Base-by-base conservation (phyloP, 2,797 vertebrate genomes). In the Microctenopoma lineatum region DNA sequence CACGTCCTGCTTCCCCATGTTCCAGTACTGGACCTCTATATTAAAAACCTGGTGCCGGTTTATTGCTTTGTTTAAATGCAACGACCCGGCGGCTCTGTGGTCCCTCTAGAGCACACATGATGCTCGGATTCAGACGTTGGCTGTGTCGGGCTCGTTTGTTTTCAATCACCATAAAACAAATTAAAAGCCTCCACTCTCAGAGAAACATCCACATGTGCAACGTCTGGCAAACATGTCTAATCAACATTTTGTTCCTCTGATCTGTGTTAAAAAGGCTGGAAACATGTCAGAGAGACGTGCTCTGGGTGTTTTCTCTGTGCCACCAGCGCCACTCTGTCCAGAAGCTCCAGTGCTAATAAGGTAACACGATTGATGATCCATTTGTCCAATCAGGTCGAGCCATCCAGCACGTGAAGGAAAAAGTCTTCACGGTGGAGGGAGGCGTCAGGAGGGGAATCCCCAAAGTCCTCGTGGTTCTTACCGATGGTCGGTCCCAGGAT, bases 401-500 rank as follows among this genome's bases (percentile, higher is more conserved):
- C 45, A 98, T 99, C 84, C 95, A 96, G 77, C 95, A 98, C 0
- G 96, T 97, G 42, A 95, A 95, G 79, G 96, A 98, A 29, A 78
- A 85, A 18, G 92, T 99, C 85, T 97, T 98, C 79, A 96, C 93
- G 0, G 64, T 41, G 2, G 94, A 94, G 16, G 95, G 94, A 1
- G 98, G 98, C 5, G 91, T 93, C 73, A 92, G 97, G 77, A 93
- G 93, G 51, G 97, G 96, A 0, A 90, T 98, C 79, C 96, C 98
- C 4, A 98, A 94, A 26, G 97, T 99, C 38, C 92, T 99, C 6
- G 96, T 99, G 86, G 97, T 99, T 36, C 95, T 99, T 66, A 99
- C 97, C 0, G 98, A 99, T 48, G 98, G 98, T 0, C 92, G 98
- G 0, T 99, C 98, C 2, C 97, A 99, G 83, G 98, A 99, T 0